Evolutionary conservation across 1,140 invertebrate species (phyloP).

Genomic region (Drosophila persimilis): DNA sequence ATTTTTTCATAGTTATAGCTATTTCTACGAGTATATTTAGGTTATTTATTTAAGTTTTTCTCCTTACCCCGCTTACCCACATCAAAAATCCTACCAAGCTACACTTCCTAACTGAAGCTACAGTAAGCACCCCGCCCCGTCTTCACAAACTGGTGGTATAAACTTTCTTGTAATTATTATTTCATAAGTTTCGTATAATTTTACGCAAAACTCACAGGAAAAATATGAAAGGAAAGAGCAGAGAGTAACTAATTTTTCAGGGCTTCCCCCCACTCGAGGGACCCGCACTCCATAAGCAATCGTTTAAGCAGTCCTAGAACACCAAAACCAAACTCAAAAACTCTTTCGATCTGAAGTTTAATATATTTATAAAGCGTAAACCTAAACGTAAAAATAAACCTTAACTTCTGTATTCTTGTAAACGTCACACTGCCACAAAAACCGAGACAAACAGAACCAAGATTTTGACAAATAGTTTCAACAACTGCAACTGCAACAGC

Average conservation of each 20-base stretch:
- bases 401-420: slow-evolving; percentile 47
- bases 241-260: too few relatives aligned
- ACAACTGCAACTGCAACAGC: slow-evolving; percentile 20
- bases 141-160: slow-evolving; percentile 39
- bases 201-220: slow-evolving; percentile 35
- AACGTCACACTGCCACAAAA: slow-evolving; percentile 69
- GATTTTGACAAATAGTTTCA: slow-evolving; percentile 31
- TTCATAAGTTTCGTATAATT: slow-evolving; percentile 65
- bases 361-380: slow-evolving; percentile 25
- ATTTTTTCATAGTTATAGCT: slow-evolving; percentile 74
- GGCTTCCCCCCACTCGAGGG: too few relatives aligned
- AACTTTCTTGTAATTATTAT: slow-evolving; percentile 76
- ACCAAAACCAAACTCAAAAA: slow-evolving; percentile 20
- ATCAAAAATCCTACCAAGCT: slow-evolving; percentile 14
- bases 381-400: slow-evolving; percentile 5
- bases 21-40: slow-evolving; percentile 51
- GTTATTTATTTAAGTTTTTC: slow-evolving; percentile 77
- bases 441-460: slow-evolving; percentile 24
- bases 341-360: slow-evolving; percentile 35
- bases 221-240: slow-evolving; percentile 14
- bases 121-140: slow-evolving; percentile 16
- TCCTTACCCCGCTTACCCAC: slow-evolving; percentile 23
- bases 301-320: slow-evolving; percentile 36
- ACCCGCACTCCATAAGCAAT: slow-evolving; percentile 26
- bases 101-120: slow-evolving; percentile 56